Percentiles rank a stretch among this genome's conserved stretches.
Conservation (phyloP, 2,888 invertebrate species). For the Tetrapedia diversipes region DNA sequence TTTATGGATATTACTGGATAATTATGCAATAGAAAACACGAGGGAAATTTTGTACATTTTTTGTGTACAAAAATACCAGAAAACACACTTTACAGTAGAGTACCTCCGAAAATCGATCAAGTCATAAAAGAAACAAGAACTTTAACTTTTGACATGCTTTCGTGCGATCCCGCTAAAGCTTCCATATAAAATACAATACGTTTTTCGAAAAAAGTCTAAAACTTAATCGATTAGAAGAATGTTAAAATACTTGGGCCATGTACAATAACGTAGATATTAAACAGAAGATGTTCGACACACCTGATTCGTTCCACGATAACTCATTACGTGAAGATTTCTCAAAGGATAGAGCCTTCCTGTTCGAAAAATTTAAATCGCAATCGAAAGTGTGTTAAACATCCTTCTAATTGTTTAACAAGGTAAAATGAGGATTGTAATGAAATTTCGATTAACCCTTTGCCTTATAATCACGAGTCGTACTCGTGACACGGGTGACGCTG, state of each 20-base stretch:
- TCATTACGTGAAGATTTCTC: neutral
- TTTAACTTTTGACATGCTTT: neutral
- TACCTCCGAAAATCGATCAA: neutral
- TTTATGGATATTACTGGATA: too few species aligned
- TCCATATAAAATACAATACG: neutral
- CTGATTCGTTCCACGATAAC: conserved; percentile 1
- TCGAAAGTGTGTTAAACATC: neutral
- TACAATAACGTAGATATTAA: neutral
- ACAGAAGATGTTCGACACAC: conserved; percentile 8
- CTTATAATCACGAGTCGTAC: too few species aligned
- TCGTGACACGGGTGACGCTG: too few species aligned
- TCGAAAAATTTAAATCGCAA: neutral
- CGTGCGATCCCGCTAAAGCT: neutral
- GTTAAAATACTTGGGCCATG: neutral
- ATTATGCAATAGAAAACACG: neutral
- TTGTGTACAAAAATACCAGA: too few species aligned
- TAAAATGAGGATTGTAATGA: neutral
- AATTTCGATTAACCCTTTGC: too few species aligned
- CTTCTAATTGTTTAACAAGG: neutral
- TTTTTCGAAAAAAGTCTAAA: neutral
- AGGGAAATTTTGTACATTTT: too few species aligned
- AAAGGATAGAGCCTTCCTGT: neutral
- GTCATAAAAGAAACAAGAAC: neutral
- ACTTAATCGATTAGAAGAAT: neutral
- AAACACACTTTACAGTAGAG: too few species aligned